Evolutionary conservation across 2,888 invertebrate species (phyloP).

Genomic region (Trissolcus brochymenae): DNA sequence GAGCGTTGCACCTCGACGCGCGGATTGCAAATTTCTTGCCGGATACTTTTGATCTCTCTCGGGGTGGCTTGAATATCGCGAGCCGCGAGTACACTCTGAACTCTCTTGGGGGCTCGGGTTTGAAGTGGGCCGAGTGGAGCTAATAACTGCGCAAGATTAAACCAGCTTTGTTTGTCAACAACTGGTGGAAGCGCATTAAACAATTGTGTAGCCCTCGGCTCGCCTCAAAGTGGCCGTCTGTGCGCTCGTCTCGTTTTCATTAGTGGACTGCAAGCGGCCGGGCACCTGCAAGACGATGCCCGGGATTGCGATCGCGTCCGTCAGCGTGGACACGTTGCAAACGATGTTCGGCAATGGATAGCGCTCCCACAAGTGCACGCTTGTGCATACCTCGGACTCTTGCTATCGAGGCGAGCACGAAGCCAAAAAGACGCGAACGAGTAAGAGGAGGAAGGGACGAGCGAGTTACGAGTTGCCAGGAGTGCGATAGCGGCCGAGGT

Average conservation of each 20-base stretch:
- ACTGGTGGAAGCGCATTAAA: constrained; percentile 37
- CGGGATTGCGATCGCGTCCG: constrained; percentile 36
- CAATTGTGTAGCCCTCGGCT: constrained; percentile 20
- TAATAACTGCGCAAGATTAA: constrained; percentile 52
- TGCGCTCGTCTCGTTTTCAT: constrained; percentile 42
- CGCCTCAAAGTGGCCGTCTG: constrained; percentile 32
- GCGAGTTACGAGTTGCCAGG: constrained; percentile 38
- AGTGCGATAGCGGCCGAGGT: constrained; percentile 59
- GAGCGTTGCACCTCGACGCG: constrained; percentile 18
- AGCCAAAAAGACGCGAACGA: constrained; percentile 44
- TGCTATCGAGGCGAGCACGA: constrained; percentile 41
- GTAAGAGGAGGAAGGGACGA: constrained; percentile 28
- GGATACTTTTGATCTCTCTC: constrained; percentile 48
- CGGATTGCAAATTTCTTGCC: constrained; percentile 42
- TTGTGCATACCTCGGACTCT: constrained; percentile 40
- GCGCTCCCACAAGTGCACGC: constrained; percentile 46
- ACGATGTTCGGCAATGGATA: constrained; percentile 46
- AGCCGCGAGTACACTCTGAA: constrained; percentile 42
- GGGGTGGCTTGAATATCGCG: constrained; percentile 31
- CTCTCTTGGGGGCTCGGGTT: constrained; percentile 5
- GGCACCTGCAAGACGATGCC: constrained; percentile 46
- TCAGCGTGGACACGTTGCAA: constrained; percentile 46
- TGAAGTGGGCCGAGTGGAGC: constrained; percentile 22
- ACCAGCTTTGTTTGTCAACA: constrained; percentile 52
- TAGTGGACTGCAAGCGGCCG: constrained; percentile 13